phyloP scores from a whole-genome alignment of 2,888 invertebrate species.

The Clitarchus hookeri region DNA sequence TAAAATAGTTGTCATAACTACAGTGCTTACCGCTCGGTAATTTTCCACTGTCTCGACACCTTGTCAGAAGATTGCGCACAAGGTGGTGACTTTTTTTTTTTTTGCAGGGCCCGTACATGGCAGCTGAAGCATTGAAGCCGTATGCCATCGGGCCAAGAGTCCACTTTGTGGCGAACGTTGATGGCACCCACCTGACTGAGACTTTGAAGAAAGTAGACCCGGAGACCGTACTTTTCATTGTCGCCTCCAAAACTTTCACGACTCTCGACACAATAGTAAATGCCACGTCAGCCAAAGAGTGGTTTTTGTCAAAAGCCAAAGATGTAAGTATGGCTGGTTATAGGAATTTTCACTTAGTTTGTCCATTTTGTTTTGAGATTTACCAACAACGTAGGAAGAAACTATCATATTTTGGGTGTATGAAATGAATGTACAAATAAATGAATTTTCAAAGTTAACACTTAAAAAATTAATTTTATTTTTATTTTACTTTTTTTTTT shows the following conservation, averaged over 20 bases:
- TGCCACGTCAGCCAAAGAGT: slow-evolving; percentile 95
- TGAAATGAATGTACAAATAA: no score
- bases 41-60: no score
- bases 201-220: slow-evolving; percentile 86
- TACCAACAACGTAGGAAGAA: no score
- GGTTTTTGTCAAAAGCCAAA: slow-evolving; percentile 87
- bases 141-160: slow-evolving; percentile 83
- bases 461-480: no score
- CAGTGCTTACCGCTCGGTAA: no score
- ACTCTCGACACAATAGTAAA: slow-evolving; percentile 99
- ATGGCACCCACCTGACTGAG: slow-evolving; percentile 97
- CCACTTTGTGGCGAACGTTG: slow-evolving; percentile 99
- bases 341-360: slow-evolving; percentile 18
- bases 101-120: slow-evolving; percentile 91
- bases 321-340: slow-evolving; percentile 65
- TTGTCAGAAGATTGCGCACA: no score
- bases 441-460: no score
- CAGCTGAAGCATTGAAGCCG: slow-evolving; percentile 95
- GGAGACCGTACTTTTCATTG: slow-evolving; percentile 95
- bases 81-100: neutral
- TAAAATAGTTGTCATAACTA: neutral
- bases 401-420: no score
- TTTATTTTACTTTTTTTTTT: no score
- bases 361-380: neutral
- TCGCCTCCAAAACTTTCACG: slow-evolving; percentile 99